Conservation (phyloP, 2,797 vertebrate genomes). For the Girardinus metallicus region DNA sequence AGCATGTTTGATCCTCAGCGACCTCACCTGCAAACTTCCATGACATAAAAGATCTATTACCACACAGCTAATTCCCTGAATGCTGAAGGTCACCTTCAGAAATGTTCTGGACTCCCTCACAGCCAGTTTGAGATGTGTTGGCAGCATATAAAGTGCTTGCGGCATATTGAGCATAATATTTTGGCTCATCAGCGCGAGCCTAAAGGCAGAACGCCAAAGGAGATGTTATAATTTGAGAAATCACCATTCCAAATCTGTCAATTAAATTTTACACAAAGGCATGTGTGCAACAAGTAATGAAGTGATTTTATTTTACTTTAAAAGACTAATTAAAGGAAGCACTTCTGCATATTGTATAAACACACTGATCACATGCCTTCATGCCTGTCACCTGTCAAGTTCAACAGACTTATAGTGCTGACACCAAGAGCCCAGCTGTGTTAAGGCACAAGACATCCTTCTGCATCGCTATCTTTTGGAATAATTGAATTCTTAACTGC, state of each 20-base stretch:
- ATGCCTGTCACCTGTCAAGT: slow-evolving; percentile 25
- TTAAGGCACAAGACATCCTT: slow-evolving; percentile 17
- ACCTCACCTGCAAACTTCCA: background rate
- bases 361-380: slow-evolving; percentile 20
- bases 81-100: slow-evolving; percentile 20
- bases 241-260: background rate
- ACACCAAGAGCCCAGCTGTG: slow-evolving; percentile 35
- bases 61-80: background rate
- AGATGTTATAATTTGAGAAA: slow-evolving; percentile 4
- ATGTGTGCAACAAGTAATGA: background rate
- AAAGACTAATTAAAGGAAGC: background rate
- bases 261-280: slow-evolving; percentile 10
- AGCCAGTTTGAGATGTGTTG: background rate
- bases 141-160: background rate
- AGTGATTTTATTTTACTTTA: background rate
- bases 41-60: slow-evolving; percentile 5
- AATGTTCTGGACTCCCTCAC: slow-evolving; percentile 7
- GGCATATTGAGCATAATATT: slow-evolving; percentile 11
- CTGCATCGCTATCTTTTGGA: slow-evolving; percentile 9
- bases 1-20: background rate
- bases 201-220: slow-evolving; percentile 9
- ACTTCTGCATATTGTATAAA: background rate
- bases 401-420: slow-evolving; percentile 4
- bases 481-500: slow-evolving; percentile 38
- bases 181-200: slow-evolving; percentile 16